Conservation (phyloP, 1,140 invertebrate species). For the Pogonomyrmex californicus region DNA sequence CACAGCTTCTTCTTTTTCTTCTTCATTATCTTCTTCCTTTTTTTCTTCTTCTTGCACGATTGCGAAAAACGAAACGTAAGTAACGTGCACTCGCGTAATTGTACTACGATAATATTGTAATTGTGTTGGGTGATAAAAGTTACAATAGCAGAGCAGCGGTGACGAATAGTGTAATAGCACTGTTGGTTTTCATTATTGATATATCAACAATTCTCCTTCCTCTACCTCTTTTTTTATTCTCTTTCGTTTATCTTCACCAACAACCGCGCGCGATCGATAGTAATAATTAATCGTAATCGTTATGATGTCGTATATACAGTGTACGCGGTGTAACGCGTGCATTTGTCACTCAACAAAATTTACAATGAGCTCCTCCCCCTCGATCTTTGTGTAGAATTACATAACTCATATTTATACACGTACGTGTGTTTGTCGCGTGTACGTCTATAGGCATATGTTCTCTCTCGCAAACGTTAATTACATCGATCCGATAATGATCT, state of each 20-base stretch:
- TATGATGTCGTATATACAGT: conserved; percentile 69
- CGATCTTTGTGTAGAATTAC: conserved; percentile 20
- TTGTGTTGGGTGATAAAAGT: conserved; percentile 66
- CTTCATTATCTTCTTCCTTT: not conserved
- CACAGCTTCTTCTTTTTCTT: not conserved
- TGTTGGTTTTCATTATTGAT: conserved; percentile 54
- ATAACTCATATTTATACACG: conserved; percentile 24
- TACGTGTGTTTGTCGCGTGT: conserved; percentile 54
- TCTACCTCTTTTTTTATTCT: not conserved
- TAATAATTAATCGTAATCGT: conserved; percentile 38
- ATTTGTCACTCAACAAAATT: conserved; percentile 79
- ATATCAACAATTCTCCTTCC: conserved; percentile 40
- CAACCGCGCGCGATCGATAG: conserved; percentile 15
- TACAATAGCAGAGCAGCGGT: conserved; percentile 67
- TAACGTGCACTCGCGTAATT: conserved; percentile 66
- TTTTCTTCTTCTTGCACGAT: conserved; percentile 45
- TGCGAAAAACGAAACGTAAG: conserved; percentile 68
- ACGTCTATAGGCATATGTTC: conserved; percentile 65
- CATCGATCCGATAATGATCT: conserved; percentile 64
- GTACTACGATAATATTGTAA: conserved; percentile 70
- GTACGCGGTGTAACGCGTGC: conserved; percentile 71
- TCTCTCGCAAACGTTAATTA: conserved; percentile 53
- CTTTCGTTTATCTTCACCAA: not conserved
- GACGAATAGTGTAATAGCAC: conserved; percentile 66
- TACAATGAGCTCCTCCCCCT: conserved; percentile 70